Evolutionary conservation across 2,888 invertebrate species (phyloP).

Genomic region (Chrysopilus asiliformis): DNA sequence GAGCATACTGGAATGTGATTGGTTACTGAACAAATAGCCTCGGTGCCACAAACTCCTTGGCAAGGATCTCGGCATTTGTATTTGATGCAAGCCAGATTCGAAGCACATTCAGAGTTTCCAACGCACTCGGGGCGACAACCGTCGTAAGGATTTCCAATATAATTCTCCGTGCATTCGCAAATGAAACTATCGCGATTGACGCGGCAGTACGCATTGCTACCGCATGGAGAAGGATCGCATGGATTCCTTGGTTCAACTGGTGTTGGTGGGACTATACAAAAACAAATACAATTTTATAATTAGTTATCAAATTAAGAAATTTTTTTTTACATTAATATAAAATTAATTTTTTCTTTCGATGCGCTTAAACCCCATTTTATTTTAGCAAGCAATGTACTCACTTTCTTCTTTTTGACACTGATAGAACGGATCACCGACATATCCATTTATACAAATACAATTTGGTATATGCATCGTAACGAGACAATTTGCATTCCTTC

Average conservation of each 20-base stretch:
- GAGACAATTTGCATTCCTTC: constrained; percentile 57
- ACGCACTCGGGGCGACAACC: constrained; percentile 74
- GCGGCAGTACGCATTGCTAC: constrained; percentile 53
- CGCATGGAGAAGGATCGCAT: constrained; percentile 59
- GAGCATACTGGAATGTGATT: constrained; percentile 54
- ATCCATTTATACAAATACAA: constrained; percentile 53
- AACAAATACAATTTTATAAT: too few species aligned
- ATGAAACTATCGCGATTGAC: constrained; percentile 40
- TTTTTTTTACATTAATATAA: too few species aligned
- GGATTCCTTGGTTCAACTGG: constrained; percentile 41
- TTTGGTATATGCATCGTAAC: constrained; percentile 62
- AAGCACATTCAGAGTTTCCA: constrained; percentile 72
- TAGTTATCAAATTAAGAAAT: too few species aligned
- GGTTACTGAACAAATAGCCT: constrained; percentile 62
- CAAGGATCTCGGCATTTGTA: constrained; percentile 77
- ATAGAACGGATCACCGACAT: constrained; percentile 62
- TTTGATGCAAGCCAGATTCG: constrained; percentile 66
- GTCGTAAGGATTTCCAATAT: constrained; percentile 62
- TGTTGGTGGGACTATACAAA: too few species aligned
- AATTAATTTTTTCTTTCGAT: too few species aligned
- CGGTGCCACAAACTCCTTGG: constrained; percentile 66
- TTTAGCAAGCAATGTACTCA: background rate
- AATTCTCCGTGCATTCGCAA: constrained; percentile 47
- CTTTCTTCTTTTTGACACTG: constrained; percentile 36
- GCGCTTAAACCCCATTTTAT: too few species aligned